These are phyloP conservation scores for Takifugu flavidus DNA, from an alignment of 2,113 vertebrate genomes.

Conservation along the genomic window DNA sequence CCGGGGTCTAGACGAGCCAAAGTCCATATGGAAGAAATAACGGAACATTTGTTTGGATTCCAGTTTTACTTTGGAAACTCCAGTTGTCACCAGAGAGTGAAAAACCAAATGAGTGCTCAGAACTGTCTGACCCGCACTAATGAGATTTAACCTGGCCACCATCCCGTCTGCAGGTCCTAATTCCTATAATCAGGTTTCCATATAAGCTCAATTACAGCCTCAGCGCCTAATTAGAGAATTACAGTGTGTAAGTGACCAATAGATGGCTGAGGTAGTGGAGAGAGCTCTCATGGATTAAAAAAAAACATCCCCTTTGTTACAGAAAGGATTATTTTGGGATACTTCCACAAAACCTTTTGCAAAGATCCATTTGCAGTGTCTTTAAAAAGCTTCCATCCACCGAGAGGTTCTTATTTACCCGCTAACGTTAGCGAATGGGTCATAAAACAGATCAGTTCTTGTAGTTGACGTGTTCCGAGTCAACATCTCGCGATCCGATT, in stretches of 20 bases:
- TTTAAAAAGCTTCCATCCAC: neutral
- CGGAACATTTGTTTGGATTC: neutral
- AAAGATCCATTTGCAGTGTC: neutral
- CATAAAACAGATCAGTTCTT: too few species aligned
- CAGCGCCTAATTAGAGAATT: neutral
- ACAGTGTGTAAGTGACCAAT: neutral
- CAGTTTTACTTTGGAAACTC: neutral
- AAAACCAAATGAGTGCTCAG: neutral
- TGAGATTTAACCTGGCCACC: slow-evolving; percentile 6
- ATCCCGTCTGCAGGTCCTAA: slow-evolving; percentile 9
- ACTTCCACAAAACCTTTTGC: neutral
- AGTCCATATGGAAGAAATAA: too few species aligned
- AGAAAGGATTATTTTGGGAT: too few species aligned
- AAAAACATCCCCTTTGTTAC: too few species aligned
- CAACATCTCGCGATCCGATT: neutral
- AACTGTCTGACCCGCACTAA: neutral
- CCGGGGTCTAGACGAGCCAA: too few species aligned
- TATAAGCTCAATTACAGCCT: neutral
- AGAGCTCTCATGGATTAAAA: neutral
- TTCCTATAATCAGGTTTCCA: slow-evolving; percentile 11
- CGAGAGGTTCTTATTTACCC: too few species aligned
- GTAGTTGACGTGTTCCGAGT: neutral
- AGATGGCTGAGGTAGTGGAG: neutral
- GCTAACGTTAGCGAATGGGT: too few species aligned
- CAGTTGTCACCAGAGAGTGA: too few species aligned